Evolutionary conservation across 2,113 vertebrate genomes (phyloP).

Genomic region (Lepidothrix coronata): DNA sequence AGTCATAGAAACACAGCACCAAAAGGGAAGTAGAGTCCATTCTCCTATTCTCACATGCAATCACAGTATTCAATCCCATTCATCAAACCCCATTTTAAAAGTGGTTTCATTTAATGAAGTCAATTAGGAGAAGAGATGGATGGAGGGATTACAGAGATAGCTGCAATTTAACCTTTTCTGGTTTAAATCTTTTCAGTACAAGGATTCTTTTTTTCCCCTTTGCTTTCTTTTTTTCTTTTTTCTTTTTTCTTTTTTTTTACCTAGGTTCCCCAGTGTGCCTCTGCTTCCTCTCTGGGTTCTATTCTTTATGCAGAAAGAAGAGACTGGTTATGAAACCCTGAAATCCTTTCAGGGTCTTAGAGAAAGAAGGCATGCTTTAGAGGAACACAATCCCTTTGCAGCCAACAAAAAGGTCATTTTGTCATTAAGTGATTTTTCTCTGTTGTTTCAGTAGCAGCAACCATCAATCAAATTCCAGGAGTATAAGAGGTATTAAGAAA

Average conservation of each 20-base stretch:
- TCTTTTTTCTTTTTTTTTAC: not conserved
- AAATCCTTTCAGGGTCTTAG: not conserved
- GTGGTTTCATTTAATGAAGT: not conserved
- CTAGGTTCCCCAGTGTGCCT: not conserved
- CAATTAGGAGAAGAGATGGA: not conserved
- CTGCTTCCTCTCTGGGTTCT: not conserved
- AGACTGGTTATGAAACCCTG: not conserved
- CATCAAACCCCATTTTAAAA: slow-evolving; percentile 1
- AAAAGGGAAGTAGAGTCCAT: not conserved
- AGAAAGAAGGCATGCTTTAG: not conserved
- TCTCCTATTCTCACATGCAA: not conserved
- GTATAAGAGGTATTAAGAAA: not conserved
- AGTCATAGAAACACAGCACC: slow-evolving; percentile 24
- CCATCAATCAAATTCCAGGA: not conserved
- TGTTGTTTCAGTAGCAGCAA: slow-evolving; percentile 8
- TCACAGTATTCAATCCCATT: not conserved
- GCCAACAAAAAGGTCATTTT: slow-evolving; percentile 1
- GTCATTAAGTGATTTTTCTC: slow-evolving; percentile 2
- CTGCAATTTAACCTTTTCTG: not conserved
- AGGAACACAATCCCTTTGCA: not conserved
- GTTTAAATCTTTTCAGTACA: not conserved
- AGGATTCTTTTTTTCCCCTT: not conserved
- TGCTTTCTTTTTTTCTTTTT: not conserved
- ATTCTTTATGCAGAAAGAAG: not conserved
- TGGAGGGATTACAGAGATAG: not conserved